Evolutionary conservation across 2,888 invertebrate species (phyloP).

Genomic region (Sceliomorpha sp.): DNA sequence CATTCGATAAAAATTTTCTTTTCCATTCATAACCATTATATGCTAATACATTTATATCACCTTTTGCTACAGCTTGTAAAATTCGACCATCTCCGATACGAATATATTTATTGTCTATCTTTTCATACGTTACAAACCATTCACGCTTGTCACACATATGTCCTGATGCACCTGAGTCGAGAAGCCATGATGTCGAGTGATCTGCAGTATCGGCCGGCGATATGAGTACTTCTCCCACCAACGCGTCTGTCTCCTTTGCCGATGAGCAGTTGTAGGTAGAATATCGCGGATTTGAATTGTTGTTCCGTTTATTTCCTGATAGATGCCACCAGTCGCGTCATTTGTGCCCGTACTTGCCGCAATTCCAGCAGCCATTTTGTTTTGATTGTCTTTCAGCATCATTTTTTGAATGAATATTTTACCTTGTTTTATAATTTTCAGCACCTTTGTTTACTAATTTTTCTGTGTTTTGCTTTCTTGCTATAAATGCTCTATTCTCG

Average conservation of each 20-base stretch:
- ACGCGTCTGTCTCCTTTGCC: slow-evolving; percentile 21
- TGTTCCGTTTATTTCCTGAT: too few species aligned
- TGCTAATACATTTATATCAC: not conserved
- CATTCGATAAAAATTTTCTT: not conserved
- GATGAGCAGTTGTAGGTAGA: too few species aligned
- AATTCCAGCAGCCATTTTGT: too few species aligned
- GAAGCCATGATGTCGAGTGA: not conserved
- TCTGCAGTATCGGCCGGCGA: too few species aligned
- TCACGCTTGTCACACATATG: slow-evolving; percentile 2
- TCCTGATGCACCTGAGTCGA: not conserved
- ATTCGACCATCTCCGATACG: not conserved
- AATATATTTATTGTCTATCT: not conserved
- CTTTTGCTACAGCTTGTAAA: not conserved
- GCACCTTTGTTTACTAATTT: slow-evolving; percentile 29
- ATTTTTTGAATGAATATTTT: too few species aligned
- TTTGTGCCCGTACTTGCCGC: too few species aligned
- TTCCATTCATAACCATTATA: slow-evolving; percentile 2
- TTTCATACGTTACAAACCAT: not conserved
- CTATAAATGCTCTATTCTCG: too few species aligned
- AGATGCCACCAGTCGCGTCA: too few species aligned
- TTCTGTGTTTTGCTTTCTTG: slow-evolving; percentile 10
- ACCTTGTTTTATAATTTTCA: too few species aligned
- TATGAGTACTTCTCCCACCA: slow-evolving; percentile 34
- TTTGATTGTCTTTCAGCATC: too few species aligned
- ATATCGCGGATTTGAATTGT: too few species aligned